Evolutionary conservation across 2,113 vertebrate species (phyloP).

Genomic region (Propithecus coquereli): DNA sequence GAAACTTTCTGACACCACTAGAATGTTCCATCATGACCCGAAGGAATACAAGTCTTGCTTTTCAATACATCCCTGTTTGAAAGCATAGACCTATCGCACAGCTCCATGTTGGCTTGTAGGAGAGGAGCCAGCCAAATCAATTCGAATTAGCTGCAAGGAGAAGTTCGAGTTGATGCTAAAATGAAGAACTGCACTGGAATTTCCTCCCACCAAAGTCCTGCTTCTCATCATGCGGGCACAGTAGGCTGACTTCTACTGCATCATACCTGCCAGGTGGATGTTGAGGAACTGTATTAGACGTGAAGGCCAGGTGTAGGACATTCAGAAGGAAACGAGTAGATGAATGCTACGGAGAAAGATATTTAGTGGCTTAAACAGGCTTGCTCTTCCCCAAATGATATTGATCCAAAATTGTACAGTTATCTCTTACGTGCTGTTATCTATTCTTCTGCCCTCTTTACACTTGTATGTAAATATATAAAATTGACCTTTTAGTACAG

Average conservation of each 20-base stretch:
- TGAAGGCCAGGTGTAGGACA: background rate
- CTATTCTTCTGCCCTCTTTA: background rate
- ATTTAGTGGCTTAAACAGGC: background rate
- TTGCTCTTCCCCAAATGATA: background rate
- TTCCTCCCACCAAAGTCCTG: background rate
- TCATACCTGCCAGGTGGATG: background rate
- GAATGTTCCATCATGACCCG: slow-evolving; percentile 55
- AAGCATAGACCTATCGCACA: slow-evolving; percentile 47
- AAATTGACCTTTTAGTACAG: background rate
- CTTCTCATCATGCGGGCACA: background rate
- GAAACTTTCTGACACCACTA: slow-evolving; percentile 66
- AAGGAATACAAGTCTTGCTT: slow-evolving; percentile 56
- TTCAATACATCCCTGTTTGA: slow-evolving; percentile 39
- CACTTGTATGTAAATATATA: background rate
- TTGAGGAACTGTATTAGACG: background rate
- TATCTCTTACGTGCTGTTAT: background rate
- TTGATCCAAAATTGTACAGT: background rate
- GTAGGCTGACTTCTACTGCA: no score
- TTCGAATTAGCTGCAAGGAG: background rate
- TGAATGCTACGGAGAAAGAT: background rate
- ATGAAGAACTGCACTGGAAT: background rate
- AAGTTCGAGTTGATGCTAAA: background rate
- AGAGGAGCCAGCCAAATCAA: background rate
- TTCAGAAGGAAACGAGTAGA: background rate
- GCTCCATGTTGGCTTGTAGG: slow-evolving; percentile 36